Evolutionary conservation across 2,113 vertebrate species (phyloP), one percentile per base, ranked within the genome.

Genomic region (Melozone crissalis): DNA sequence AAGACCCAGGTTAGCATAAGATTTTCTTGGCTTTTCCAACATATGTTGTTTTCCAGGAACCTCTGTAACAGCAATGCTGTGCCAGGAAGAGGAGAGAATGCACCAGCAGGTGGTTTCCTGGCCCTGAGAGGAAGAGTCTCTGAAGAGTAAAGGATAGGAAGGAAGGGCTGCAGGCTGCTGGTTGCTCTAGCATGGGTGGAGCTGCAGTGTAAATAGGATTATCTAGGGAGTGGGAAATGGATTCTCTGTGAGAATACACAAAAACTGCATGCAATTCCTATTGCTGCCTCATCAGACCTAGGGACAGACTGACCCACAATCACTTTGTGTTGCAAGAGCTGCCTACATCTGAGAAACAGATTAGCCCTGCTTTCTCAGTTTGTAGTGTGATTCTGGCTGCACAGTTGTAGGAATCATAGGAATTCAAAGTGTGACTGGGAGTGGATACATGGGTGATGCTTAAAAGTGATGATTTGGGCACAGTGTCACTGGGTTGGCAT

Each of bases 141-240:
- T 61, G 35, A 92, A 89, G 54, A 87, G 62, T 49, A 49, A 82
- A 78, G 91, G 71, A 27, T 82, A 72, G 94, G 83, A 93, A 92
- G 90, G 92, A 93, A 91, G 58, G 28, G 21, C 85, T 94, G 86
- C 55, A 65, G 35, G 58, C n/a, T 83, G 67, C 69, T 78, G 76
- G 81, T 95, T 69, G 37, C 63, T 87, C 14, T 11, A 27, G 55
- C 5, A 17, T 68, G 66, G 58, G 74, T 82, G 84, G 84, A 93
- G 54, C 31, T 71, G 28, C 30, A 51, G 1, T 51, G 47, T 55
- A 16, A 66, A 51, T 7, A 49, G 17, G 10, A 23, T 73, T 92
- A 35, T 69, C 5, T 12, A n/a, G n/a, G 10, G 28, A 8, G 4
- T 69, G 26, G 43, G 37, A 47, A 35, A 47, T 62, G 14, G 14